Evolutionary conservation across 1,140 invertebrate species (phyloP).

Genomic region (Drosophila pseudoobscura): DNA sequence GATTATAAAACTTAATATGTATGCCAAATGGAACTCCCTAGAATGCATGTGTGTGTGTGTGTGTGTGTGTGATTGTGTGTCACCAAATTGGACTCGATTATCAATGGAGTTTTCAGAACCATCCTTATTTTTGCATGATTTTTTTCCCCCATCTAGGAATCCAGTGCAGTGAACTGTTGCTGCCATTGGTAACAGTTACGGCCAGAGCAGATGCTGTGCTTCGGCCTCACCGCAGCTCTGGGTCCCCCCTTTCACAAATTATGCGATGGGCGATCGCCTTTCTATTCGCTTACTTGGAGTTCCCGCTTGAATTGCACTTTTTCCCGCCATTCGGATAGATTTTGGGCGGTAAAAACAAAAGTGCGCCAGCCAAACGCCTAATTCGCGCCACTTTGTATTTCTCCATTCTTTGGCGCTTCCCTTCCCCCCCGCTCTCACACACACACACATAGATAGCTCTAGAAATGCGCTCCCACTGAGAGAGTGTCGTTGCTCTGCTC

Average conservation of each 20-base stretch:
- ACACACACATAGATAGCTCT: slow-evolving; percentile 31
- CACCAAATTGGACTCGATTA: no score
- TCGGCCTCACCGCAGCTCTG: no score
- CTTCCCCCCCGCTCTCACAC: slow-evolving; percentile 56
- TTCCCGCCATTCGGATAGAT: slow-evolving; percentile 74
- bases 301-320: slow-evolving; percentile 68
- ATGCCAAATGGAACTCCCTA: slow-evolving; percentile 1
- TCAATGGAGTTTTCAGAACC: no score
- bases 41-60: no score
- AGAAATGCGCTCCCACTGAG: slow-evolving; percentile 41
- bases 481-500: slow-evolving; percentile 16
- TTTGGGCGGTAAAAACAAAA: slow-evolving; percentile 77
- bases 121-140: no score
- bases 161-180: slow-evolving; percentile 8
- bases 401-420: slow-evolving; percentile 46
- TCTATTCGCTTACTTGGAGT: slow-evolving; percentile 51
- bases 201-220: no score
- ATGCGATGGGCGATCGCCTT: slow-evolving; percentile 22
- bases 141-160: neutral
- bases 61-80: no score
- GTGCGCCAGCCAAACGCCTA: slow-evolving; percentile 75
- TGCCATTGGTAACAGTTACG: no score
- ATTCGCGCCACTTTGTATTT: slow-evolving; percentile 76
- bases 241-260: no score
- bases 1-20: neutral